Evolutionary conservation across 2,113 vertebrate genomes (phyloP).

Genomic region (Ceyx margarethae): DNA sequence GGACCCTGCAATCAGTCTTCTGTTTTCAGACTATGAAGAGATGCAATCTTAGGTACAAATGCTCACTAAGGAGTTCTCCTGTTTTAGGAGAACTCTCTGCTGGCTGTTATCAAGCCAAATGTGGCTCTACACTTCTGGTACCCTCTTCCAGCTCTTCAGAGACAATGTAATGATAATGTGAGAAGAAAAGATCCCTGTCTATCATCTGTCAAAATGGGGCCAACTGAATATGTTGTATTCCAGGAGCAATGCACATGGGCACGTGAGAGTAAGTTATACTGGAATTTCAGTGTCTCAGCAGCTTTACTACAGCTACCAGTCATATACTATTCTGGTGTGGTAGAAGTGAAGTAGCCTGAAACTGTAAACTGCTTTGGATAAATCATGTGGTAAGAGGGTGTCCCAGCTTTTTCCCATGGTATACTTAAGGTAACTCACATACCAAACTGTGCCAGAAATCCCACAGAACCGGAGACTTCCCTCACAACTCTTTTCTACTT

Average conservation of each 20-base stretch:
- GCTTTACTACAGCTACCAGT: not conserved
- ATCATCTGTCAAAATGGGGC: not conserved
- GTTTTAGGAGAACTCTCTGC: not conserved
- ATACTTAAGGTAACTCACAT: not conserved
- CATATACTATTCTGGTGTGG: not conserved
- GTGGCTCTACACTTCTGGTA: not conserved
- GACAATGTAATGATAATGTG: not conserved
- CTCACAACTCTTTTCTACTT: not conserved
- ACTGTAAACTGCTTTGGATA: not conserved
- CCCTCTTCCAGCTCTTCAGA: not conserved
- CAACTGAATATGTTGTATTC: not conserved
- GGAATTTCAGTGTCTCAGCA: slow-evolving; percentile 3
- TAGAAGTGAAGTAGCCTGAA: not conserved
- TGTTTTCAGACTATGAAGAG: not conserved
- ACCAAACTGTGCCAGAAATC: not conserved
- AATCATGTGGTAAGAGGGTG: not conserved
- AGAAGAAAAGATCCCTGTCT: not conserved
- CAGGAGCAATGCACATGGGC: not conserved
- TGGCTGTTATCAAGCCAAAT: not conserved
- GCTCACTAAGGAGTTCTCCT: slow-evolving; percentile 2
- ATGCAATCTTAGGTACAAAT: slow-evolving; percentile 12
- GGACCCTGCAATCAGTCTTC: not conserved
- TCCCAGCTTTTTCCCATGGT: not conserved
- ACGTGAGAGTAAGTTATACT: not conserved
- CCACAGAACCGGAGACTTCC: not conserved